Conservation (phyloP, 1,140 invertebrate genomes). For the Zaprionus nigranus region DNA sequence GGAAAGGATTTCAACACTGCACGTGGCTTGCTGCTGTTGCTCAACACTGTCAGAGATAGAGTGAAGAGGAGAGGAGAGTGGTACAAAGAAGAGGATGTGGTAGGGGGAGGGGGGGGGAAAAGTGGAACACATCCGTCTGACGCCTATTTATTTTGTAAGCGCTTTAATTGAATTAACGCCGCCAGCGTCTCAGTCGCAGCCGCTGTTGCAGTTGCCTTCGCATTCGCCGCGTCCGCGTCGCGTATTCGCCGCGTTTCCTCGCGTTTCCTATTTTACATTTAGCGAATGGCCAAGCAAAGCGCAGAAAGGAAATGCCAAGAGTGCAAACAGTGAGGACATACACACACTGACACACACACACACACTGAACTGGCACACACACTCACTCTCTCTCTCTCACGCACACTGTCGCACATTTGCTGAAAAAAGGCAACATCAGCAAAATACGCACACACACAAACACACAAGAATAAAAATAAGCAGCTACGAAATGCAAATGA, state of each 20-base stretch:
- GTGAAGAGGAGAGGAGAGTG: neutral
- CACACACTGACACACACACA: slow-evolving; percentile 4
- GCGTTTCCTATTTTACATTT: slow-evolving; percentile 67
- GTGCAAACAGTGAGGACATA: slow-evolving; percentile 66
- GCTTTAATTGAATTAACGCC: slow-evolving; percentile 80
- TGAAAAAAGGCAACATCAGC: slow-evolving; percentile 73
- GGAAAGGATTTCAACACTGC: slow-evolving; percentile 40
- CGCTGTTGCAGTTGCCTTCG: slow-evolving; percentile 49
- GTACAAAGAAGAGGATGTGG: neutral
- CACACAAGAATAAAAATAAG: slow-evolving; percentile 60
- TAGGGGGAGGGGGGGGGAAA: neutral
- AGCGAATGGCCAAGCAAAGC: slow-evolving; percentile 53
- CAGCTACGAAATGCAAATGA: slow-evolving; percentile 77
- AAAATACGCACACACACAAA: slow-evolving; percentile 60
- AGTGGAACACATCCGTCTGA: slow-evolving; percentile 49
- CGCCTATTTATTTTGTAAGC: slow-evolving; percentile 55
- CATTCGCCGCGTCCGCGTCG: slow-evolving; percentile 71
- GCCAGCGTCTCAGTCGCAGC: slow-evolving; percentile 56
- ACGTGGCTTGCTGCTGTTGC: slow-evolving; percentile 21
- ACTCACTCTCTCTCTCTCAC: neutral
- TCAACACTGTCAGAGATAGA: slow-evolving; percentile 5
- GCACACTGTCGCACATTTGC: neutral
- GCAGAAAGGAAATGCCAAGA: slow-evolving; percentile 50
- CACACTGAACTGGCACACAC: neutral
- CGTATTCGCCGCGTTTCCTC: slow-evolving; percentile 65